A percentile compares a stretch with the other conserved stretches of the same genome.
Evolutionary conservation across 1,140 invertebrate genomes (phyloP).

Genomic region (Ostrea denselamellosa): DNA sequence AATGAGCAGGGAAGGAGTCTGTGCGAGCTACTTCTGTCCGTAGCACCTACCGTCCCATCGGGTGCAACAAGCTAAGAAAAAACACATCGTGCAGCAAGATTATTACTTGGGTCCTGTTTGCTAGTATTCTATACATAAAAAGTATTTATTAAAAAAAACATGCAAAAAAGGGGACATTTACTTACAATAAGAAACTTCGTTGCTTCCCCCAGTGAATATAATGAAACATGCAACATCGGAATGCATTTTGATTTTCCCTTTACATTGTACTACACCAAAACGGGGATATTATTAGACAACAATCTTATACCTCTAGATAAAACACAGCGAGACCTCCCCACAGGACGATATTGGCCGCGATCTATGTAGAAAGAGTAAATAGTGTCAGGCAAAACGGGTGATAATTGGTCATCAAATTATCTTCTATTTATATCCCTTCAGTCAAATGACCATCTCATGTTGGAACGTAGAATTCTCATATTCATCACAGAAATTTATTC

Average conservation of each 20-base stretch:
- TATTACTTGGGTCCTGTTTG: too few species aligned
- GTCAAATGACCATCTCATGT: neutral
- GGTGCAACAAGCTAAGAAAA: too few species aligned
- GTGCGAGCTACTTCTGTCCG: too few species aligned
- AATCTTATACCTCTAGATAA: constrained; percentile 62
- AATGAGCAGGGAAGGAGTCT: too few species aligned
- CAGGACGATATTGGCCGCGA: constrained; percentile 56
- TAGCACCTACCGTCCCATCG: too few species aligned
- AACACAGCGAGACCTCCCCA: constrained; percentile 62
- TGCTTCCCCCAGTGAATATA: neutral
- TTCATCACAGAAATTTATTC: too few species aligned
- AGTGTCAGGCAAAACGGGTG: neutral
- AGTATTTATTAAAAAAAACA: neutral
- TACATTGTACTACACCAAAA: constrained; percentile 14
- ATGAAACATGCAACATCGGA: neutral
- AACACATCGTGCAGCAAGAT: too few species aligned
- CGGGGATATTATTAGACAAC: constrained; percentile 3
- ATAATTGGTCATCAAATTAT: neutral
- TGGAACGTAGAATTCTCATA: too few species aligned
- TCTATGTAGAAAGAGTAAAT: constrained; percentile 51
- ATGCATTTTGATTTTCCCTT: neutral
- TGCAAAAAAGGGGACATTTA: neutral
- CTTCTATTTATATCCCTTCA: too few species aligned
- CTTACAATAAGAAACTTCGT: neutral
- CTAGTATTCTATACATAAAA: too few species aligned